Conservation (phyloP, 37 sponge, comb jelly and placozoan species). For the Oscarella lobularis region DNA sequence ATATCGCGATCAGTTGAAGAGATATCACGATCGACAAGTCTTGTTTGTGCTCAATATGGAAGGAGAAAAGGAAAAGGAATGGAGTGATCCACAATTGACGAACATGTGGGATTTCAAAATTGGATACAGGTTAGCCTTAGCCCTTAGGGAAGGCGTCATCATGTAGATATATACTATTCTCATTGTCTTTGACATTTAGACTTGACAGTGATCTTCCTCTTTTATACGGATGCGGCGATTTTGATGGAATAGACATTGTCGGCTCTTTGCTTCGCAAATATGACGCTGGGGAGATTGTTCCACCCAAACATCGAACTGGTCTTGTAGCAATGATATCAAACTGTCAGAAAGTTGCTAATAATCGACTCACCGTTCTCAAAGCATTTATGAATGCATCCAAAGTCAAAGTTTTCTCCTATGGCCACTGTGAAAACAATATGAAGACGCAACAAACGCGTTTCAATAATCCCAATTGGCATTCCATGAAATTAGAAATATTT, state of each 20-base stretch:
- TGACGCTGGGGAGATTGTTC: not conserved
- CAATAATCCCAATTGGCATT: not conserved
- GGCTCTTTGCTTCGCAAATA: not conserved
- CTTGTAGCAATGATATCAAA: conserved; percentile 1
- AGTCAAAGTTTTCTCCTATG: not conserved
- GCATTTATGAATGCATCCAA: not conserved
- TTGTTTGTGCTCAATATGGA: not conserved
- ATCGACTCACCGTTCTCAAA: not conserved
- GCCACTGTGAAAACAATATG: not conserved
- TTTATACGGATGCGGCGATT: not conserved
- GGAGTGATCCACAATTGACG: not conserved
- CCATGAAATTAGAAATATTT: not conserved
- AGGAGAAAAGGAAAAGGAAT: not conserved
- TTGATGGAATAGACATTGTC: not conserved
- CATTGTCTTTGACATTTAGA: no score
- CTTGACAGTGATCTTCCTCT: not conserved
- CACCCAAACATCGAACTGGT: not conserved
- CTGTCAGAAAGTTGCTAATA: not conserved
- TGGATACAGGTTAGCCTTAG: not conserved
- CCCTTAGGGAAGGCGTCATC: no score
- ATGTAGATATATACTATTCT: no score
- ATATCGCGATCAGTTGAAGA: not conserved
- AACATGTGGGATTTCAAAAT: not conserved
- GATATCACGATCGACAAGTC: not conserved
- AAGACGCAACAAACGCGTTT: not conserved